Base-by-base conservation (phyloP, 2,113 vertebrate genomes). In the Polyodon spathula region DNA sequence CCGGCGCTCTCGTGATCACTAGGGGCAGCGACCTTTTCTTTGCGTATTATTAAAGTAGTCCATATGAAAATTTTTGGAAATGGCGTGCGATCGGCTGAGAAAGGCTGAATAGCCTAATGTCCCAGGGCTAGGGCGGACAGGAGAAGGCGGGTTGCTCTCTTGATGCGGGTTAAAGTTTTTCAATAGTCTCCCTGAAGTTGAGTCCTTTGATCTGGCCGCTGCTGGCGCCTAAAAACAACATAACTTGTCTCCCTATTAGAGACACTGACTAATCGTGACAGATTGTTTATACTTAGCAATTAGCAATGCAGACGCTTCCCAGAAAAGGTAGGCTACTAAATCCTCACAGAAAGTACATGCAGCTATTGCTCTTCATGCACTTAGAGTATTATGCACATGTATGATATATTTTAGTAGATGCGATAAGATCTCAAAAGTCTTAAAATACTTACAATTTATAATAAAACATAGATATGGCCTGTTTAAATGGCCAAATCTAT, bases 161-260 rank as follows among this genome's bases (percentile, higher is more conserved):
- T 78, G 82, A 85, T 87, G 89, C 83, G 81, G 86, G 86, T 88
- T 87, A 77, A 85, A 83, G 85, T 86, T 82, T 66, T 87, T 92
- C 87, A 90, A 91, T 90, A 82, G 88, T 84, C 88, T 86, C 78
- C 84, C 74, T 82, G 81, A 83, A 84, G 85, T 80, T 56, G 74
- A 73, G 73, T 81, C 80, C 92, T 95, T 95, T 96, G 94, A 95
- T 93, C 87, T 52, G 58, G 73, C 90, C 89, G 90, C 90, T 80
- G 84, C 90, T 93, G 94, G 93, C 94, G 93, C 94, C 94, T 91
- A 89, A 92, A 91, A 90, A 92, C 91, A 93, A 93, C 93, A 92
- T 87, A 84, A 87, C 89, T 90, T 87, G 91, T 93, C 93, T 93
- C 89, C 86, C 87, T 86, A 86, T 89, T 88, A 90, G 81, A 76